Percentiles rank a stretch among this genome's conserved stretches.
Evolutionary conservation across 2,113 vertebrate genomes (phyloP).

Genomic region (Petroica traversi): DNA sequence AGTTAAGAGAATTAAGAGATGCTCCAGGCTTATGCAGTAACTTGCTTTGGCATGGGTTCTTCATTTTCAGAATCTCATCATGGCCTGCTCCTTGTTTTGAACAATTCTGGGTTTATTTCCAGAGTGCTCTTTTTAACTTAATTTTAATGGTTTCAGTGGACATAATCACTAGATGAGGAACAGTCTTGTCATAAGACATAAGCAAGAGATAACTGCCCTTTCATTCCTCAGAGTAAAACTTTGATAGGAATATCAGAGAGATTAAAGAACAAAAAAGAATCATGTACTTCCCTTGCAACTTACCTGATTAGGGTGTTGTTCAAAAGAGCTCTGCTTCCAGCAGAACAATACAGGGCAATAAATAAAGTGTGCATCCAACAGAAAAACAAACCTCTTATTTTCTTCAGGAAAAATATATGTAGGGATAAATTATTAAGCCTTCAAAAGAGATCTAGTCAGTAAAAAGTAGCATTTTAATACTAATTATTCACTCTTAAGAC

Average conservation of each 20-base stretch:
- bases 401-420: neutral
- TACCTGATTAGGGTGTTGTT: neutral
- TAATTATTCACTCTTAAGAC: neutral
- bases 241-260: neutral
- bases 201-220: neutral
- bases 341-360: neutral
- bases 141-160: neutral
- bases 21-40: neutral
- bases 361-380: neutral
- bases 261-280: neutral
- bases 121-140: neutral
- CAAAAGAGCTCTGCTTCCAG: neutral
- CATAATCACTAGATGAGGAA: neutral
- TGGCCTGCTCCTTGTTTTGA: neutral
- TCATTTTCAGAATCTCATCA: neutral
- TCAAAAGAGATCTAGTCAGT: neutral
- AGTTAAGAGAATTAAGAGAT: neutral
- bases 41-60: neutral
- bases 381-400: neutral
- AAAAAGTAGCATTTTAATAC: neutral
- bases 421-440: neutral
- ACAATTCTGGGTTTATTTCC: neutral
- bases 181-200: neutral
- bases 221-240: neutral
- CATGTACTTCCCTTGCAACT: neutral